Base-by-base conservation (phyloP, 2,113 vertebrate genomes). In the Grantiella picta region DNA sequence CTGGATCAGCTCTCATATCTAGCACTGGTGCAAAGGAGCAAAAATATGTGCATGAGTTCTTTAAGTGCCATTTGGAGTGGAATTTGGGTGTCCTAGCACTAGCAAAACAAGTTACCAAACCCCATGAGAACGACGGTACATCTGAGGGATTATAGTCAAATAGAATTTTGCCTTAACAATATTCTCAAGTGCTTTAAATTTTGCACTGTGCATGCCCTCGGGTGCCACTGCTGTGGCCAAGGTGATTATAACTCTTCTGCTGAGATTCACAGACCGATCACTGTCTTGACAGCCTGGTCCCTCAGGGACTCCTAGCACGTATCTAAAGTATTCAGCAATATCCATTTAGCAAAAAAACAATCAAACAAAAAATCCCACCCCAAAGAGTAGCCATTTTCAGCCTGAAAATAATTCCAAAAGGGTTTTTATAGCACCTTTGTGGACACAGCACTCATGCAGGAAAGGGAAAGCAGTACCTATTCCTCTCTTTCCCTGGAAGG, bases 161-260 rank as follows among this genome's bases (percentile, higher is more conserved):
- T 0, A 68, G 9, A 44, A 70, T 79, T 90, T 92, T 84, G 50
- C 31, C n/a, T 64, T 53, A 69, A 25, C 0, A 0, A 4, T 53
- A 7, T 53, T 71, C 21, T 71, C 20, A 38, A 22, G 21, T 80
- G 40, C 24, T 59, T 60, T 50, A 64, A 88, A 47, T 66, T 33
- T 53, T 82, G 29, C 40, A 16, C 23, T 47, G 5, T n/a, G 44
- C 1, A 1, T 44, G 16, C 15, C 28, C 49, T 81, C 1, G 0
- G 9, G 22, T 64, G 64, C 38, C 24, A 33, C 25, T 54, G 60
- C 42, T 53, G 15, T 49, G 56, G 28, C 29, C 31, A 76, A 63
- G 61, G 44, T 69, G 24, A 53, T 60, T 53, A 25, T 40, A 68
- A 82, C 5, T 65, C 59, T 64, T 80, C 63, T 40, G 12, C 57